phyloP scores from a whole-genome alignment of 1,140 invertebrate genomes.

The Acromyrmex heyeri region DNA sequence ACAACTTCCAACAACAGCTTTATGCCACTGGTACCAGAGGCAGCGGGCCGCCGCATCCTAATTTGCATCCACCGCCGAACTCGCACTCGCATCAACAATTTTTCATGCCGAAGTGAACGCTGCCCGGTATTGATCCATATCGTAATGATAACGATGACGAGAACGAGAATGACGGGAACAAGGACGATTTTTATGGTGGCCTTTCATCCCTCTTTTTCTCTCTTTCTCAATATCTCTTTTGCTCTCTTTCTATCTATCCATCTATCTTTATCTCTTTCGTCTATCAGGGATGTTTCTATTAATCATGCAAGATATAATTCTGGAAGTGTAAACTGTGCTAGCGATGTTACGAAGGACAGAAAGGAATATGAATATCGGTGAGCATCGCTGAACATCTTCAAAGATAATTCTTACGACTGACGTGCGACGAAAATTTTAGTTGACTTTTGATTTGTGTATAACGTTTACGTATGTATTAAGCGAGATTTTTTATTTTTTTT shows the following conservation, averaged over 20 bases:
- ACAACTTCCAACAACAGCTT: constrained; percentile 97
- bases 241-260: constrained; percentile 43
- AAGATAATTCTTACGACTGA: constrained; percentile 35
- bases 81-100: constrained; percentile 86
- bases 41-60: constrained; percentile 83
- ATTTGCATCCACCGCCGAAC: constrained; percentile 83
- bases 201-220: constrained; percentile 68
- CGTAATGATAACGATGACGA: constrained; percentile 54
- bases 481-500: neutral
- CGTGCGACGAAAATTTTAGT: constrained; percentile 52
- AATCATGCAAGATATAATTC: constrained; percentile 54
- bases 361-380: constrained; percentile 18
- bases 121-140: constrained; percentile 52
- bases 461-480: constrained; percentile 61
- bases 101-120: constrained; percentile 86
- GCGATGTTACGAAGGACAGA: constrained; percentile 64
- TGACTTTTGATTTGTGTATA: constrained; percentile 56
- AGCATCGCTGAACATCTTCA: constrained; percentile 2
- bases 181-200: constrained; percentile 70
- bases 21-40: constrained; percentile 95
- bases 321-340: constrained; percentile 64
- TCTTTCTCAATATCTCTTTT: constrained; percentile 18
- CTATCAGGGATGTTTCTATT: constrained; percentile 65
- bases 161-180: constrained; percentile 50
- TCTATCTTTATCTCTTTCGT: constrained; percentile 41